phyloP scores from a whole-genome alignment of 2,797 vertebrate species.

The Uromys caudimaculatus region DNA sequence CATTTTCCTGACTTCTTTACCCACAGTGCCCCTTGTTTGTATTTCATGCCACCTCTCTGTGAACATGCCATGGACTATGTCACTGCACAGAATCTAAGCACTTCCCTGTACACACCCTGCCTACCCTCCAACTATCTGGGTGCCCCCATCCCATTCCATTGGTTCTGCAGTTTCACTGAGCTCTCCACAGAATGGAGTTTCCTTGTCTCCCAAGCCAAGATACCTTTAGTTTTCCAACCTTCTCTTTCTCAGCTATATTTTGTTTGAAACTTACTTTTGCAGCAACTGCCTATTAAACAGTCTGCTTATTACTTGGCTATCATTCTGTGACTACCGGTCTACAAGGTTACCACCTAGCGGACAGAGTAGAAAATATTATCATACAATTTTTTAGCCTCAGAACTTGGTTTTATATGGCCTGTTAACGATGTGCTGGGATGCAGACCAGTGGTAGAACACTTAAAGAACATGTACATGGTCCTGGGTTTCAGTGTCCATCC shows the following conservation, averaged over 20 bases:
- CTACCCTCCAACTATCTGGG: neutral
- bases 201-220: neutral
- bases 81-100: neutral
- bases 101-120: neutral
- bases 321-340: neutral
- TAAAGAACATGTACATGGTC: too few relatives aligned
- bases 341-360: conserved; percentile 78
- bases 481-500: neutral
- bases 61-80: neutral
- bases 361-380: neutral
- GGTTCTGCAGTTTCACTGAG: neutral
- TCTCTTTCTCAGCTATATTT: neutral
- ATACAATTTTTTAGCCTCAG: neutral
- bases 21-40: neutral
- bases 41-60: neutral
- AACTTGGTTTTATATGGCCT: neutral
- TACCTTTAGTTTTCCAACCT: neutral
- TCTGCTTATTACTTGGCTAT: neutral
- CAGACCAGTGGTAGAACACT: neutral
- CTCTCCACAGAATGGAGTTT: neutral
- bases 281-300: neutral
- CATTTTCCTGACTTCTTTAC: neutral
- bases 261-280: neutral
- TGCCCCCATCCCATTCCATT: neutral
- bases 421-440: neutral